phyloP scores from a whole-genome alignment of 2,888 invertebrate species.

The Meliscaeva auricollis region DNA sequence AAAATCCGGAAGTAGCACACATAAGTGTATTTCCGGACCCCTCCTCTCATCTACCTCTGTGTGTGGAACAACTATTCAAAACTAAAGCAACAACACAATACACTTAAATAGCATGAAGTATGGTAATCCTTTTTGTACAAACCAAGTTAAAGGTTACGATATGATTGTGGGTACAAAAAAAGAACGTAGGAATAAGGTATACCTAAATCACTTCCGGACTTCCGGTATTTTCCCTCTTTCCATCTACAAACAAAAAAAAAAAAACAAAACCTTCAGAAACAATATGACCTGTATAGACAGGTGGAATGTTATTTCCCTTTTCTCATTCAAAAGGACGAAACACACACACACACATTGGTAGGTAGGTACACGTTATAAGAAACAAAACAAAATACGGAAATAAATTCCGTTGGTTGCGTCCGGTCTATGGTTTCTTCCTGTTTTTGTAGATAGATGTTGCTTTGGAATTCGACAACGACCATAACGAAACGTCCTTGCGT shows the following conservation, averaged over 20 bases:
- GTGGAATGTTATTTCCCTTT: constrained; percentile 63
- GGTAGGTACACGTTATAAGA: too few relatives aligned
- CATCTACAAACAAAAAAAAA: too few relatives aligned
- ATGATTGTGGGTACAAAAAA: neutral
- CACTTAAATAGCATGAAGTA: constrained; percentile 16
- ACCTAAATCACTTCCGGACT: constrained; percentile 83
- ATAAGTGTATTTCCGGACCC: constrained; percentile 70
- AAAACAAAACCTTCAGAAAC: constrained; percentile 12
- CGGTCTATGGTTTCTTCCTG: constrained; percentile 68
- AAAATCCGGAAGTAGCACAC: constrained; percentile 74
- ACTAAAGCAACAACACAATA: constrained; percentile 38
- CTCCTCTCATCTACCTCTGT: constrained; percentile 14
- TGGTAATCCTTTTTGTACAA: constrained; percentile 79
- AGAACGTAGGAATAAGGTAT: constrained; percentile 44
- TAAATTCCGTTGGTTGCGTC: constrained; percentile 68
- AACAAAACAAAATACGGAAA: constrained; percentile 64
- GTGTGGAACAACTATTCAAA: constrained; percentile 35
- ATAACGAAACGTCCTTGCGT: constrained; percentile 32
- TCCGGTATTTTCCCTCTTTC: constrained; percentile 78
- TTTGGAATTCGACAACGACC: constrained; percentile 19
- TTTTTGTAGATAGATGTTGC: constrained; percentile 47
- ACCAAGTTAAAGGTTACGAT: constrained; percentile 52
- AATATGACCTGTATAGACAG: constrained; percentile 58
- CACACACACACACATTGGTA: too few relatives aligned
- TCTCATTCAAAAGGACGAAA: constrained; percentile 28